Evolutionary conservation across 2,888 invertebrate genomes (phyloP).

Genomic region (Cryptus armator): DNA sequence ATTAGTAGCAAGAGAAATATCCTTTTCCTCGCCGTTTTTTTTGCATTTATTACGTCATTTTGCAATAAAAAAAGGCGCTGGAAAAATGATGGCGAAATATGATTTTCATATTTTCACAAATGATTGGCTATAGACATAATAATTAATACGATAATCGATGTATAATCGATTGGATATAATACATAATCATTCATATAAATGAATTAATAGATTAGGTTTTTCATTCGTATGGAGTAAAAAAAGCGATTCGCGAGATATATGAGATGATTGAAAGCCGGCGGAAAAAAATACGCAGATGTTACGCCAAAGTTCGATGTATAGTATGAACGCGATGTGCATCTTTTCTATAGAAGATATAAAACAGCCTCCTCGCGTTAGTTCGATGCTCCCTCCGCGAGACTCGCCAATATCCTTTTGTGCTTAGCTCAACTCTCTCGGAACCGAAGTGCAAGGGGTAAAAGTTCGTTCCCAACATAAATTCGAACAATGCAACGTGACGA

Average conservation of each 20-base stretch:
- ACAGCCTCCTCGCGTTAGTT: not conserved
- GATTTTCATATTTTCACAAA: no score
- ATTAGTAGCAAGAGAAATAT: not conserved
- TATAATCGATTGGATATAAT: no score
- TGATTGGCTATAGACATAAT: no score
- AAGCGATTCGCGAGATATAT: no score
- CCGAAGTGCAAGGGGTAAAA: slow-evolving; percentile 8
- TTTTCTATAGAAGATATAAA: not conserved
- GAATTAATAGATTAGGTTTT: no score
- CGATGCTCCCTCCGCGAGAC: not conserved
- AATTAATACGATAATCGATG: no score
- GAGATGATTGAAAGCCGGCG: no score
- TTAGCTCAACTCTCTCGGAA: not conserved
- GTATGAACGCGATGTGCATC: not conserved
- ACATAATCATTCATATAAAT: no score
- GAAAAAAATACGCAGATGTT: not conserved
- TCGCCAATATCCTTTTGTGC: not conserved
- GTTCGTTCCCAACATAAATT: not conserved
- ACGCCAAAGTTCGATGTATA: not conserved
- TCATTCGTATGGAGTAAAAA: no score
- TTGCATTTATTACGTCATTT: no score
- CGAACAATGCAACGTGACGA: slow-evolving; percentile 44
- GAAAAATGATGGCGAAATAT: no score
- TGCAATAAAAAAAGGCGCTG: no score
- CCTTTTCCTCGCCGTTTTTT: not conserved